phyloP scores from a whole-genome alignment of 2,888 invertebrate species.

The Cryptosula pallasiana region DNA sequence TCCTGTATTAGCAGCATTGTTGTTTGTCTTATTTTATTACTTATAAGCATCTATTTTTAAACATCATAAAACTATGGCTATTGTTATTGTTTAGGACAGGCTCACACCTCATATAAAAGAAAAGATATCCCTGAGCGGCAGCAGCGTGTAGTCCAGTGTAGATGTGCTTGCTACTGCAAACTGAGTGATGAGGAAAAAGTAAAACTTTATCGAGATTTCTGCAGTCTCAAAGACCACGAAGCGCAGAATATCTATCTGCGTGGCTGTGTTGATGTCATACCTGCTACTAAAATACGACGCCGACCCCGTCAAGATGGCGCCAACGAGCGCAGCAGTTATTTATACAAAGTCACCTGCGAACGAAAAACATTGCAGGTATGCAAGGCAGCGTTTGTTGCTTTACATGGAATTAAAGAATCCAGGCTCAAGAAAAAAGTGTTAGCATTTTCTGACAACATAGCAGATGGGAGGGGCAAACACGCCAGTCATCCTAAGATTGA shows the following conservation, averaged over 20 bases:
- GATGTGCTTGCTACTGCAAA: neutral
- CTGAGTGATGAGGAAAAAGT: neutral
- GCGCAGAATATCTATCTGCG: neutral
- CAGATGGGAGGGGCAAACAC: neutral
- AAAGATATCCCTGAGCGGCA: neutral
- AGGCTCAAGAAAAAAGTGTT: neutral
- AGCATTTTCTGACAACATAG: neutral
- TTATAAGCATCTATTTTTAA: no score
- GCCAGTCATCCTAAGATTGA: neutral
- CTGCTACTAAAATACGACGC: neutral
- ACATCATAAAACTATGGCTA: no score
- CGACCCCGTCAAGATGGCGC: neutral
- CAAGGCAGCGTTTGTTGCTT: neutral
- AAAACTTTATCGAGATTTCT: neutral
- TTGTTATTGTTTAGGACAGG: no score
- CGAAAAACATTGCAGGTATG: neutral
- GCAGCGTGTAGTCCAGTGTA: neutral
- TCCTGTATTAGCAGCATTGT: no score
- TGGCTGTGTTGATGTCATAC: neutral
- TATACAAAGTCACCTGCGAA: neutral
- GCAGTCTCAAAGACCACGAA: neutral
- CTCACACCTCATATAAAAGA: neutral
- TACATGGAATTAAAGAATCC: neutral
- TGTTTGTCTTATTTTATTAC: no score
- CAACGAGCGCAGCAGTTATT: neutral